Base-by-base conservation (phyloP, 2,113 vertebrate genomes). In the Porphyrio hochstetteri region DNA sequence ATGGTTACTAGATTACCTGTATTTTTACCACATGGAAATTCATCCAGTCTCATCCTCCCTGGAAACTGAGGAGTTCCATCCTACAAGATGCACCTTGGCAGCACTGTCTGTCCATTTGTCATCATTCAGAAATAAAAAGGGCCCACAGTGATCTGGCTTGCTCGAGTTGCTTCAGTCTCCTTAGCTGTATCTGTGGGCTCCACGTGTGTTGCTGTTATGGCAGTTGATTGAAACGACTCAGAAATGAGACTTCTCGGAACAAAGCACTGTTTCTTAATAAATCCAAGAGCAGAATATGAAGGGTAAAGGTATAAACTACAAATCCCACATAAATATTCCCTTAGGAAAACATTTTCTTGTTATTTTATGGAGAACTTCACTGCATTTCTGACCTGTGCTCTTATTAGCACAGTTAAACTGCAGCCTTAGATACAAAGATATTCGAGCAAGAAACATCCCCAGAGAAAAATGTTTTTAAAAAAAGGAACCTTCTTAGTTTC, bases 81-180 rank as follows among this genome's bases (percentile, higher is more conserved):
- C 14, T n/a, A 5, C 36, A 21, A 13, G 48, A 57, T 9, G n/a
- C 48, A 80, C 11, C 29, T 56, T 1, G 4, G 40, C 35, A 60
- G 61, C 42, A 5, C 0, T 1, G 23, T 40, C 53, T 21, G 28
- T 7, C 10, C n/a, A 7, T 61, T 55, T 79, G 75, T 18, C 68
- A 59, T 19, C 3, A 14, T 24, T 55, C 25, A 64, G 35, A 76
- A 92, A 52, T 40, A 20, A 31, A 56, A 79, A 82, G 5, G 16
- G 4, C 13, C n/a, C 57, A 20, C 4, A 16, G 4, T 35, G 18
- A 36, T 33, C 10, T 53, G 46, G 38, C 7, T 10, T 60, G 8
- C 25, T 0, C 0, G 4, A 36, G 48, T 16, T 21, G 2, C 14
- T 63, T 56, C 53, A 31, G 67, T 16, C n/a, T 25, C 69, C 56